Percentiles rank a stretch among this genome's conserved stretches.
Evolutionary conservation across 2,888 invertebrate genomes (phyloP).

Genomic region (Sinhomidia bicolor): DNA sequence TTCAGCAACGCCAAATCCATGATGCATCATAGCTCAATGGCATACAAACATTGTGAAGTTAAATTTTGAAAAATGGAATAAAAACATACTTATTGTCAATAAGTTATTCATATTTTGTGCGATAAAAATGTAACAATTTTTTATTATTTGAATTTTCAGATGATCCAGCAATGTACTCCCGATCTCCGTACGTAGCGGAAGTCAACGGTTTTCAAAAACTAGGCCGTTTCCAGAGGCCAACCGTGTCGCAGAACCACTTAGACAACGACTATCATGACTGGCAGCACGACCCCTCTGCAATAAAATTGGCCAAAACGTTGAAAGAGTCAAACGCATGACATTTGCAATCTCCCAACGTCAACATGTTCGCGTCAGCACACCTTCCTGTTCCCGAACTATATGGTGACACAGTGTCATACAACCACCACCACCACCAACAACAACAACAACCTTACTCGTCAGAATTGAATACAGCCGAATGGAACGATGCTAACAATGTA

Average conservation of each 20-base stretch:
- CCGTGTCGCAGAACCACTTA: slow-evolving; percentile 78
- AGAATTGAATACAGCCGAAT: slow-evolving; percentile 30
- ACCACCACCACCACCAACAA: slow-evolving; percentile 41
- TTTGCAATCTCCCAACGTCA: slow-evolving; percentile 70
- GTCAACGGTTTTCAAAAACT: slow-evolving; percentile 79
- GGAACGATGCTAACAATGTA: slow-evolving; percentile 63
- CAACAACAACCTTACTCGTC: slow-evolving; percentile 51
- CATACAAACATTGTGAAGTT: not conserved
- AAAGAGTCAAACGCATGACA: slow-evolving; percentile 80
- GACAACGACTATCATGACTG: slow-evolving; percentile 79
- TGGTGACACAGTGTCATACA: slow-evolving; percentile 59
- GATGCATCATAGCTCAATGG: no score
- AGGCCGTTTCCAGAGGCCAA: slow-evolving; percentile 76
- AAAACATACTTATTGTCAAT: no score
- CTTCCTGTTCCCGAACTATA: slow-evolving; percentile 70
- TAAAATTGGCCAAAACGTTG: slow-evolving; percentile 79
- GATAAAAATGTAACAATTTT: no score
- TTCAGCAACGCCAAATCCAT: not conserved
- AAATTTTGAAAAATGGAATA: no score
- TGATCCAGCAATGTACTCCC: slow-evolving; percentile 75
- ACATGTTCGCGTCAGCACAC: slow-evolving; percentile 60
- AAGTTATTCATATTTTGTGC: no score
- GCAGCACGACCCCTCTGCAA: slow-evolving; percentile 78
- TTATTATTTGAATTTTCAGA: slow-evolving; percentile 60
- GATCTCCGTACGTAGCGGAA: slow-evolving; percentile 76